Conservation (phyloP, 2,113 vertebrate genomes). For the Australoheros scitulus region DNA sequence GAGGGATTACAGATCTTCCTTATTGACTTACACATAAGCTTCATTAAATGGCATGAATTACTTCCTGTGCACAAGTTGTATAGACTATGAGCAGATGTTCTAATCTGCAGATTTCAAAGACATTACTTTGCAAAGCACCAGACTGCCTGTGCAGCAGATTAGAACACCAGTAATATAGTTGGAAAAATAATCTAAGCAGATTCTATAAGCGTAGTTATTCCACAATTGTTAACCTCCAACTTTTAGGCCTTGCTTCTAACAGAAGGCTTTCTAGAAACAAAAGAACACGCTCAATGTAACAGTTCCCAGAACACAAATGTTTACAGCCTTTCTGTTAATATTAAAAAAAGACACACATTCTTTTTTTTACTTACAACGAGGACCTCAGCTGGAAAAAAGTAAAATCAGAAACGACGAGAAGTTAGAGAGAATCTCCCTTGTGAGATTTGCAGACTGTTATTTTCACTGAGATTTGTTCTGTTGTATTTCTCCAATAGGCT, state of each 20-base stretch:
- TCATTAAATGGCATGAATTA: background rate
- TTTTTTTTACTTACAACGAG: constrained; percentile 5
- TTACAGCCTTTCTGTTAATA: constrained; percentile 30
- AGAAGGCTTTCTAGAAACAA: background rate
- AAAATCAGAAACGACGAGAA: constrained; percentile 46
- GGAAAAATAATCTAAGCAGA: background rate
- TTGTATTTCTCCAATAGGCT: constrained; percentile 76
- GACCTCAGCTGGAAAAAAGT: background rate
- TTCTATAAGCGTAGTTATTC: background rate
- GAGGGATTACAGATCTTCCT: no score
- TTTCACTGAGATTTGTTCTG: constrained; percentile 73
- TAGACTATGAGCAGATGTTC: background rate
- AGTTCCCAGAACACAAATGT: background rate
- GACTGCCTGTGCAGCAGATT: no score
- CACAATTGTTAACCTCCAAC: background rate
- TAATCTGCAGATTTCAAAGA: no score
- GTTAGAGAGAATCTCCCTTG: constrained; percentile 50
- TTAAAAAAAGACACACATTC: background rate
- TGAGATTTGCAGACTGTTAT: constrained; percentile 66
- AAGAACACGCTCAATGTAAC: background rate
- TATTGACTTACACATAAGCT: no score
- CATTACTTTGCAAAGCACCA: no score
- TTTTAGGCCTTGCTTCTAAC: background rate
- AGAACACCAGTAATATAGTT: no score
- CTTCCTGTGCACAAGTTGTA: background rate